A percentile compares a stretch with the other conserved stretches of the same genome.
Conservation (phyloP, 2,113 vertebrate species). For the Phoxinus phoxinus region DNA sequence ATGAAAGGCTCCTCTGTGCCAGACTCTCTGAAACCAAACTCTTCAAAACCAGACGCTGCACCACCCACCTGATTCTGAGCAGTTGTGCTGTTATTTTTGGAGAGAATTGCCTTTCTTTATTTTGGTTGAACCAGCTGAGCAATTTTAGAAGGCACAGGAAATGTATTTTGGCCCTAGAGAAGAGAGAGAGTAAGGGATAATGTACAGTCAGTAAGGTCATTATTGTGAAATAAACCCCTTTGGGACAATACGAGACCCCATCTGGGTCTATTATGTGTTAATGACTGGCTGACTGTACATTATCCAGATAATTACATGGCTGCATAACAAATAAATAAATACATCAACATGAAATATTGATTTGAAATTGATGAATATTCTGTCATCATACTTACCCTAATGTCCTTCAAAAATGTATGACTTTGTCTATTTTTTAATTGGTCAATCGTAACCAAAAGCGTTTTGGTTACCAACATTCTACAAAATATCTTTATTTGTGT, state of each 20-base stretch:
- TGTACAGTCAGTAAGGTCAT: neutral
- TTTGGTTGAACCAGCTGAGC: conserved; percentile 55
- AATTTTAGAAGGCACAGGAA: conserved; percentile 47
- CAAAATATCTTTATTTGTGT: neutral
- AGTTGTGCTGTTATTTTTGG: conserved; percentile 58
- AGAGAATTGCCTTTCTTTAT: conserved; percentile 51
- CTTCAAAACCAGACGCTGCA: conserved; percentile 24
- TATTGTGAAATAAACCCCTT: neutral
- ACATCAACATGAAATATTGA: neutral
- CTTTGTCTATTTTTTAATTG: neutral
- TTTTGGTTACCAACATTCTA: neutral
- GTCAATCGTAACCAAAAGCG: too few relatives aligned
- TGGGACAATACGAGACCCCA: neutral
- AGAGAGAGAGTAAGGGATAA: neutral
- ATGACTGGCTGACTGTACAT: neutral
- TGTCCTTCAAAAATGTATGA: neutral
- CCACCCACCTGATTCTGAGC: conserved; percentile 20
- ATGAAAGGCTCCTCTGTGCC: conserved; percentile 33
- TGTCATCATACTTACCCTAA: neutral
- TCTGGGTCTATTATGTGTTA: neutral
- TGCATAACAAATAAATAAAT: neutral
- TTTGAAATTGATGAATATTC: neutral
- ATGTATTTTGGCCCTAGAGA: conserved; percentile 33
- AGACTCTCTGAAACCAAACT: conserved; percentile 50
- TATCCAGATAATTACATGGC: conserved; percentile 5